Conservation (phyloP, 1,140 invertebrate genomes). For the Polypedilum vanderplanki region DNA sequence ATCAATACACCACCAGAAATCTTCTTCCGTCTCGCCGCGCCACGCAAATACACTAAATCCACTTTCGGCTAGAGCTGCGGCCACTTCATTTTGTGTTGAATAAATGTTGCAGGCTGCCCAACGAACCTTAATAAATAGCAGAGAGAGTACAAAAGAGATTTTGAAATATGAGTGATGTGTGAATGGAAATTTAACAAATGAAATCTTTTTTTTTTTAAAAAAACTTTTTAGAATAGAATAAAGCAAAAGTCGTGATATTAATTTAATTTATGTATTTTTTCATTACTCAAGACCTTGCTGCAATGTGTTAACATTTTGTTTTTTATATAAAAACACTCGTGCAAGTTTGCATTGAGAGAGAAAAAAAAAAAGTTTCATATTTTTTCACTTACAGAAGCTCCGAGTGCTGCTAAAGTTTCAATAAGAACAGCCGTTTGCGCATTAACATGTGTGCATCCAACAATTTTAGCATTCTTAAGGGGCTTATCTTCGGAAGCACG, state of each 20-base stretch:
- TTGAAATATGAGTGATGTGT: too few species aligned
- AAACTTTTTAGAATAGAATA: too few species aligned
- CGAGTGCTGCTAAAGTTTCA: slow-evolving; percentile 83
- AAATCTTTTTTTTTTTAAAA: too few species aligned
- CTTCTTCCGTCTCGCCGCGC: slow-evolving; percentile 93
- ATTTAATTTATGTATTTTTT: too few species aligned
- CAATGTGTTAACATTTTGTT: too few species aligned
- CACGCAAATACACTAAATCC: slow-evolving; percentile 88
- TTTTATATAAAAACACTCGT: too few species aligned
- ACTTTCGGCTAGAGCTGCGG: slow-evolving; percentile 88
- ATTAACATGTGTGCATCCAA: slow-evolving; percentile 96
- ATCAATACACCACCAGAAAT: slow-evolving; percentile 99
- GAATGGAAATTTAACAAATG: too few species aligned
- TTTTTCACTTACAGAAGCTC: slow-evolving; percentile 56
- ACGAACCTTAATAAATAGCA: slow-evolving; percentile 48
- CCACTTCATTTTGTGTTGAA: slow-evolving; percentile 97
- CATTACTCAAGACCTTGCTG: too few species aligned
- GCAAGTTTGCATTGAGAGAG: too few species aligned
- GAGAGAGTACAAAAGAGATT: too few species aligned
- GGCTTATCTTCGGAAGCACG: slow-evolving; percentile 89
- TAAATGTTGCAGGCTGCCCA: slow-evolving; percentile 99
- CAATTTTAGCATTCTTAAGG: slow-evolving; percentile 89
- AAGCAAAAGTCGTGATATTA: too few species aligned
- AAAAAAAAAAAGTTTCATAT: too few species aligned
- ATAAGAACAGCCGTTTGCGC: slow-evolving; percentile 95